Evolutionary conservation across 1,140 invertebrate species (phyloP), one percentile per base, ranked within the genome.

Genomic region (Drosophila albomicans): DNA sequence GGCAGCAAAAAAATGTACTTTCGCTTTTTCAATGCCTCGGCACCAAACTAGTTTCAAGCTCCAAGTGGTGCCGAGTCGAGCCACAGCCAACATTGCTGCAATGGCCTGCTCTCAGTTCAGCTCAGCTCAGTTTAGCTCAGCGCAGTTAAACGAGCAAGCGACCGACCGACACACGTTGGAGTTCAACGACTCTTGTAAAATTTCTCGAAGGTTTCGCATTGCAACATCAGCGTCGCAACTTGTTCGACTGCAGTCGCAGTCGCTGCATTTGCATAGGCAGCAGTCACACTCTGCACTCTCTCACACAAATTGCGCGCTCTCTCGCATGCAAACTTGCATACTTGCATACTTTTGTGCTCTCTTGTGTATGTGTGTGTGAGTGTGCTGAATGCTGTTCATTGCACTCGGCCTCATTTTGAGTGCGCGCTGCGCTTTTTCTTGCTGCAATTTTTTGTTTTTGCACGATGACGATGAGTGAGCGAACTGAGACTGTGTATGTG

Each of bases 11-110:
- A 82, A 91, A 91, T 91, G 75, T 86, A 92, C 91, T 92, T 92
- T 92, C 91, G 82, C 85, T 89, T 92, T 92, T 92, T 92, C 91
- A 91, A 91, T 91, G 90, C 86, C 89, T 91, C 85, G 85, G 78
- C 85, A 75, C 66, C 78, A 89, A 91, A 91, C 87, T 91, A 91
- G 87, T 90, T 90, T 88, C 76, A 74, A 87, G 82, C 82, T 79
- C 35, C 61, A 67, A 71, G 41, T 62, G 54, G 70, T 68, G 67
- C 59, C 58, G 73, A 71, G 77, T 16, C 45, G 63, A 79, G 65
- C 61, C 57, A 67, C 56, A 81, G 78, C 76, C 56, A 81, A 73
- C 79, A 75, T 65, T 78, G 81, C 82, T 57, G 75, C 71, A 79
- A 79, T 52, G 49, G 20, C 48, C 41, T 20, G 45, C n/a, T 2